Conservation (phyloP, 2,888 invertebrate genomes). For the Caenorhabditis imperialis region DNA sequence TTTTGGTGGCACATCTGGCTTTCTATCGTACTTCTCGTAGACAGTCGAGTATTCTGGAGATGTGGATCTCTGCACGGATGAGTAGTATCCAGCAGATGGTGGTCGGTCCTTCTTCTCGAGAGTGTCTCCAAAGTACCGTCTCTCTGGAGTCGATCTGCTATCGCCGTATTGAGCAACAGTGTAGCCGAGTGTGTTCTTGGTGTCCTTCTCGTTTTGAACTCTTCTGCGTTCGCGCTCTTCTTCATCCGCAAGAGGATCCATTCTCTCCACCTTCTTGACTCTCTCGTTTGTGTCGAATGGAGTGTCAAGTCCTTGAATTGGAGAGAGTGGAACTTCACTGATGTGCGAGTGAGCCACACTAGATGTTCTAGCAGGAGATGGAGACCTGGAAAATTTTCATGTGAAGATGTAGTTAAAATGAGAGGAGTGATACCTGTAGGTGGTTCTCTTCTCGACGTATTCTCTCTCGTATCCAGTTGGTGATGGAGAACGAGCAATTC, state of each 20-base stretch:
- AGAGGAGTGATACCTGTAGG: slow-evolving; percentile 19
- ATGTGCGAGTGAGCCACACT: slow-evolving; percentile 52
- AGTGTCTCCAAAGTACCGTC: slow-evolving; percentile 61
- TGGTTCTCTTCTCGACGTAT: slow-evolving; percentile 43
- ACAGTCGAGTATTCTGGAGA: slow-evolving; percentile 63
- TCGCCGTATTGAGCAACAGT: slow-evolving; percentile 74
- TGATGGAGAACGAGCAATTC: slow-evolving; percentile 55
- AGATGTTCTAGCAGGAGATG: slow-evolving; percentile 56
- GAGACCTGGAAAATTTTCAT: slow-evolving; percentile 43
- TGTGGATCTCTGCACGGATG: slow-evolving; percentile 34
- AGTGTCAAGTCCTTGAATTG: slow-evolving; percentile 44
- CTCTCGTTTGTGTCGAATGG: slow-evolving; percentile 55
- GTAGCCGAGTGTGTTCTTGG: slow-evolving; percentile 56
- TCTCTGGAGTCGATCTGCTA: slow-evolving; percentile 49
- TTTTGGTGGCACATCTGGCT: slow-evolving; percentile 46
- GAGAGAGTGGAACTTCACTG: slow-evolving; percentile 50
- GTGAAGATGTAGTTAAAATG: neutral
- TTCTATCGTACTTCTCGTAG: slow-evolving; percentile 59
- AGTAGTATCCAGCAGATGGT: slow-evolving; percentile 46
- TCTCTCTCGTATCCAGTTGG: slow-evolving; percentile 44
- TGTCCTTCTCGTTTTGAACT: slow-evolving; percentile 26
- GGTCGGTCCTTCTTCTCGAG: slow-evolving; percentile 50
- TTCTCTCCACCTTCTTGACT: slow-evolving; percentile 58
- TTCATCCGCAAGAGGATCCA: slow-evolving; percentile 67
- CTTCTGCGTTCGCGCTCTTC: slow-evolving; percentile 57